A percentile compares a stretch with the other conserved stretches of the same genome.
phyloP scores from a whole-genome alignment of 2,888 invertebrate species.

The Chrysolina americana region DNA sequence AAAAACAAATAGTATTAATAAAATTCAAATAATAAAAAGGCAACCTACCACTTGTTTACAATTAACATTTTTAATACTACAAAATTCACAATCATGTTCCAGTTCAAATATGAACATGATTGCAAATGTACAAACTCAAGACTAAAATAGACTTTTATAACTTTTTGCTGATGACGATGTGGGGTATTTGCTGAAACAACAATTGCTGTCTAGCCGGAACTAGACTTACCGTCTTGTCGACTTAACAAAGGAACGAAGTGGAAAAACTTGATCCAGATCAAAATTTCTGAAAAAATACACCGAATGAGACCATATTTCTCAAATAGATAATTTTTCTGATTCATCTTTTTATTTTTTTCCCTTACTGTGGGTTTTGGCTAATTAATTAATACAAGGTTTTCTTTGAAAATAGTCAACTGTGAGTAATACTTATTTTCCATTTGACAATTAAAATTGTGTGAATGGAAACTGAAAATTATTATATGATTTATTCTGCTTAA shows the following conservation, averaged over 20 bases:
- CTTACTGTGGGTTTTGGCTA: constrained; percentile 12
- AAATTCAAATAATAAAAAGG: constrained; percentile 36
- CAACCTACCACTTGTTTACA: constrained; percentile 36
- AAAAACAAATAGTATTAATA: constrained; percentile 70
- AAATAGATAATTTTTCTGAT: constrained; percentile 21
- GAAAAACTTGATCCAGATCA: constrained; percentile 76
- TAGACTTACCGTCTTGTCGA: constrained; percentile 79
- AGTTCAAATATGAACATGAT: constrained; percentile 38
- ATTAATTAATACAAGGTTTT: too few species aligned
- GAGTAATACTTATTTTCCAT: too few species aligned
- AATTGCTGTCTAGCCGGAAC: constrained; percentile 71
- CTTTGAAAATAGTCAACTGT: background rate
- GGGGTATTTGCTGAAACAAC: constrained; percentile 59
- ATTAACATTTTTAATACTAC: constrained; percentile 13
- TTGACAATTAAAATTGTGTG: too few species aligned
- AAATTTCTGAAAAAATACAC: constrained; percentile 86
- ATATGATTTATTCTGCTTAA: too few species aligned
- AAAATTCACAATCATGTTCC: constrained; percentile 39
- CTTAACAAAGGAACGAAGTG: constrained; percentile 75
- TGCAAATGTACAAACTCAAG: constrained; percentile 40
- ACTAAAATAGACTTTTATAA: constrained; percentile 30
- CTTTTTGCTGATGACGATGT: constrained; percentile 41
- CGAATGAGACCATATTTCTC: constrained; percentile 75
- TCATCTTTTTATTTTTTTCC: constrained; percentile 5
- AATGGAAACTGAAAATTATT: too few species aligned